phyloP scores from a whole-genome alignment of 2,888 invertebrate genomes.

The Anthoptus insignis region DNA sequence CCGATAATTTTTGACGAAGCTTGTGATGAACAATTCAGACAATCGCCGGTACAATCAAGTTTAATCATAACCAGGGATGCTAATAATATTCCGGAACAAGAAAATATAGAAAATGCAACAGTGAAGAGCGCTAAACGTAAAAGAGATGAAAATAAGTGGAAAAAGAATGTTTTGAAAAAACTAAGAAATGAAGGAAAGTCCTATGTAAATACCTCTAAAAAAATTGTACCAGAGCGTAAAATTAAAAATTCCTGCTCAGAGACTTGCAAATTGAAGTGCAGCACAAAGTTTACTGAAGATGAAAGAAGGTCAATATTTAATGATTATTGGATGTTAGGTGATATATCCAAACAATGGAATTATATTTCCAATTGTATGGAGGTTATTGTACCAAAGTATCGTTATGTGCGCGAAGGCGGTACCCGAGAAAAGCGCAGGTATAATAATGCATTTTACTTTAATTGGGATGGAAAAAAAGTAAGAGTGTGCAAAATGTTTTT shows the following conservation, averaged over 20 bases:
- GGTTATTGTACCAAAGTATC: conserved; percentile 22
- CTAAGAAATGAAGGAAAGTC: too few relatives aligned
- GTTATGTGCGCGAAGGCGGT: conserved; percentile 23
- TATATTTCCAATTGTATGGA: conserved; percentile 24
- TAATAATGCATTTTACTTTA: conserved; percentile 37
- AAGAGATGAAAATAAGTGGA: too few relatives aligned
- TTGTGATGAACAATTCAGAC: too few relatives aligned
- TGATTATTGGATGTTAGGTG: conserved; percentile 36
- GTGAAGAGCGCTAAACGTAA: too few relatives aligned
- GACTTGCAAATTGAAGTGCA: neutral
- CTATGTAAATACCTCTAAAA: neutral
- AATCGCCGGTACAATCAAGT: too few relatives aligned
- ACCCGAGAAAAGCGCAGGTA: conserved; percentile 8
- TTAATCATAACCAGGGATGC: too few relatives aligned
- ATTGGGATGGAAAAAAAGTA: conserved; percentile 33
- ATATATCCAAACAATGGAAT: conserved; percentile 26
- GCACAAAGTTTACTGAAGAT: neutral
- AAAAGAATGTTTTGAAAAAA: too few relatives aligned
- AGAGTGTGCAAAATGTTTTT: conserved; percentile 45
- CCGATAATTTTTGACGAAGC: too few relatives aligned
- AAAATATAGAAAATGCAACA: too few relatives aligned
- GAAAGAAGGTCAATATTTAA: conserved; percentile 1
- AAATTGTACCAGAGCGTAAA: neutral
- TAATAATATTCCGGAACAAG: too few relatives aligned
- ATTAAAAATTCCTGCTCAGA: neutral